A percentile compares a stretch with the other conserved stretches of the same genome.
These are phyloP conservation scores for Bradysia coprophila DNA, from an alignment of 1,140 invertebrate genomes.

Conservation along the genomic window DNA sequence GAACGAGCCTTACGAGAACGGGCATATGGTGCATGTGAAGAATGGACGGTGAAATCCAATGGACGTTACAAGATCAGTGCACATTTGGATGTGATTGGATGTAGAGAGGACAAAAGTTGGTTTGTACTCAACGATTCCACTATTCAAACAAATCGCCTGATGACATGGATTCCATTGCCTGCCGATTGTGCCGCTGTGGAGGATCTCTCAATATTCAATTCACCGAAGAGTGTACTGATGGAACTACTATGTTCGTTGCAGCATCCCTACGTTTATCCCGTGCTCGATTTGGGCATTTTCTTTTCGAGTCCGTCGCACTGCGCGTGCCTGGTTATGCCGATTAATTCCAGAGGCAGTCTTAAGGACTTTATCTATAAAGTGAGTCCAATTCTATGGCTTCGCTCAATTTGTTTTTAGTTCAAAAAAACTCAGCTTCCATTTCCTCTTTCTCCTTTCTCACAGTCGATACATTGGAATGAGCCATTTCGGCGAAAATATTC, in stretches of 20 bases:
- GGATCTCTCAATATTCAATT: not conserved
- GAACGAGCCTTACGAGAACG: not conserved
- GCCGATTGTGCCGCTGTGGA: not conserved
- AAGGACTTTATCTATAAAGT: not conserved
- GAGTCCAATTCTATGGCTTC: not conserved
- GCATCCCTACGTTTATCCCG: conserved; percentile 65
- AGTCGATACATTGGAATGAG: not conserved
- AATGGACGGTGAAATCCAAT: not conserved
- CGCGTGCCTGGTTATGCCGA: not conserved
- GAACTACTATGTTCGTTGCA: conserved; percentile 62
- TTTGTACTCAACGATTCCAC: not conserved
- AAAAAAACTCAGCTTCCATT: not conserved
- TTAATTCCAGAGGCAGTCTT: not conserved
- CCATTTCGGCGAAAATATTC: not conserved
- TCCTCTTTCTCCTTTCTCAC: not conserved
- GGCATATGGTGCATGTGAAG: not conserved
- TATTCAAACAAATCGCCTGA: not conserved
- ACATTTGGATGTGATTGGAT: not conserved
- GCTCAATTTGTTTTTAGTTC: not conserved
- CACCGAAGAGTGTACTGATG: conserved; percentile 31
- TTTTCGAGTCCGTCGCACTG: not conserved
- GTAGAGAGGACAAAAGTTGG: not conserved
- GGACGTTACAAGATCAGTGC: not conserved
- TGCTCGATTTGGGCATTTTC: not conserved
- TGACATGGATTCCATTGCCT: not conserved